These are phyloP conservation scores for Ruditapes philippinarum DNA, from an alignment of 1,140 invertebrate genomes.

Conservation along the genomic window DNA sequence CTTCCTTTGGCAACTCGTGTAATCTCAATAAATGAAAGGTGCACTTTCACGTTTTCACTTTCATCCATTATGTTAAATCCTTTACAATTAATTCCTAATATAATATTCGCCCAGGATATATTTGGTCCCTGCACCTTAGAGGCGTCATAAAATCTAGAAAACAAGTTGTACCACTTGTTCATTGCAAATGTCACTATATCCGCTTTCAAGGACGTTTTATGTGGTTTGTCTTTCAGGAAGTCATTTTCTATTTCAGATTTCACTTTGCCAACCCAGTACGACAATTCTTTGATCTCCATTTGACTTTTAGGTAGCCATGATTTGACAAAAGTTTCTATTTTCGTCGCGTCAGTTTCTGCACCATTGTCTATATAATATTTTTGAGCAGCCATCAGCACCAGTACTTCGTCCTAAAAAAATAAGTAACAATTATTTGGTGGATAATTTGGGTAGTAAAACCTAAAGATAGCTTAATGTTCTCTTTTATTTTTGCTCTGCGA, in stretches of 20 bases:
- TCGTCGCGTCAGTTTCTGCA: slow-evolving; percentile 45
- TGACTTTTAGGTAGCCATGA: slow-evolving; percentile 70
- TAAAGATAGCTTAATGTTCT: too few relatives aligned
- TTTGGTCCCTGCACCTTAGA: slow-evolving; percentile 64
- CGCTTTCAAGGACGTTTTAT: slow-evolving; percentile 64
- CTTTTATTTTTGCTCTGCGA: too few relatives aligned
- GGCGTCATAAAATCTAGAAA: slow-evolving; percentile 77
- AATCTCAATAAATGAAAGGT: slow-evolving; percentile 77
- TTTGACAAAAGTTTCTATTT: slow-evolving; percentile 69
- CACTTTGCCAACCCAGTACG: slow-evolving; percentile 66
- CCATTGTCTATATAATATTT: slow-evolving; percentile 75
- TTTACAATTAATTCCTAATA: slow-evolving; percentile 77
- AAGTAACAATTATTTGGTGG: too few relatives aligned
- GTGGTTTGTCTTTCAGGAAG: slow-evolving; percentile 63
- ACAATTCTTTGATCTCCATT: slow-evolving; percentile 29
- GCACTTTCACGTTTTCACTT: slow-evolving; percentile 72
- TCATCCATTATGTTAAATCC: slow-evolving; percentile 79
- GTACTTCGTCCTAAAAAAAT: slow-evolving; percentile 73
- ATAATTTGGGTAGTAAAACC: too few relatives aligned
- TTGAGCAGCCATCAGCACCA: slow-evolving; percentile 73
- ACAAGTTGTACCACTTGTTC: slow-evolving; percentile 75
- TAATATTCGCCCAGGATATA: slow-evolving; percentile 64
- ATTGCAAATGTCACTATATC: slow-evolving; percentile 75
- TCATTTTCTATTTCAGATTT: slow-evolving; percentile 70
- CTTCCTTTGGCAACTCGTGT: slow-evolving; percentile 72